Conservation (phyloP, 2,888 invertebrate species). For the Muschampia plurimacula region DNA sequence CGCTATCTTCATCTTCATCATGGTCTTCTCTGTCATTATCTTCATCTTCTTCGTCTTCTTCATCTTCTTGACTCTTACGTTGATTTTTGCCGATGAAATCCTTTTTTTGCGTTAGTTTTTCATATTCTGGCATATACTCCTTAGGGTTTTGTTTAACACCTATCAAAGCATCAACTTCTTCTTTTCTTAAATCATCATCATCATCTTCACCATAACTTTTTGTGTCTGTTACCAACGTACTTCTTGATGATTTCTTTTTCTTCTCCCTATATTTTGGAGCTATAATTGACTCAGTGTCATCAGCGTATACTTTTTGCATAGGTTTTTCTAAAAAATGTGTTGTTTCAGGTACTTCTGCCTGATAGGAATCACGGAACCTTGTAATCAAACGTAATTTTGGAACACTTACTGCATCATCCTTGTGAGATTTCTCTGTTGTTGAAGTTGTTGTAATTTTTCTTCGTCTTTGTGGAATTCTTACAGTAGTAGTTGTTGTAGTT, state of each 20-base stretch:
- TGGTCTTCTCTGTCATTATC: conserved; percentile 49
- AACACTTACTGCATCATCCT: conserved; percentile 46
- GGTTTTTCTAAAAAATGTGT: conserved; percentile 28
- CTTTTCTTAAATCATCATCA: conserved; percentile 61
- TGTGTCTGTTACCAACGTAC: conserved; percentile 77
- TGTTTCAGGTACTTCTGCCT: conserved; percentile 46
- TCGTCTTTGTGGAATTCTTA: conserved; percentile 57
- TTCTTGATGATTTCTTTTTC: conserved; percentile 72
- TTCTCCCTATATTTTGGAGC: conserved; percentile 72
- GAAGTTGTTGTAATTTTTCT: conserved; percentile 52
- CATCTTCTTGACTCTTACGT: conserved; percentile 43
- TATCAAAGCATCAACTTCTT: conserved; percentile 74
- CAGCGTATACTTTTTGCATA: conserved; percentile 9
- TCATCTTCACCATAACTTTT: conserved; percentile 71
- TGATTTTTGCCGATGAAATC: conserved; percentile 11
- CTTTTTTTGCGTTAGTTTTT: conserved; percentile 57
- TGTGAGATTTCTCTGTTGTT: conserved; percentile 53
- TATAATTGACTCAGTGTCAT: conserved; percentile 34
- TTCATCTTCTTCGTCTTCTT: conserved; percentile 46
- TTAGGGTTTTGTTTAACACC: conserved; percentile 69
- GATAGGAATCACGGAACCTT: conserved; percentile 62
- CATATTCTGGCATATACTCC: conserved; percentile 73
- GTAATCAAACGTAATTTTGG: conserved; percentile 66
- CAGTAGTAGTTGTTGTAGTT: conserved; percentile 54
- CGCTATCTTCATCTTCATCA: conserved; percentile 49